Conservation (phyloP, 1,140 invertebrate genomes). For the Patella vulgata region DNA sequence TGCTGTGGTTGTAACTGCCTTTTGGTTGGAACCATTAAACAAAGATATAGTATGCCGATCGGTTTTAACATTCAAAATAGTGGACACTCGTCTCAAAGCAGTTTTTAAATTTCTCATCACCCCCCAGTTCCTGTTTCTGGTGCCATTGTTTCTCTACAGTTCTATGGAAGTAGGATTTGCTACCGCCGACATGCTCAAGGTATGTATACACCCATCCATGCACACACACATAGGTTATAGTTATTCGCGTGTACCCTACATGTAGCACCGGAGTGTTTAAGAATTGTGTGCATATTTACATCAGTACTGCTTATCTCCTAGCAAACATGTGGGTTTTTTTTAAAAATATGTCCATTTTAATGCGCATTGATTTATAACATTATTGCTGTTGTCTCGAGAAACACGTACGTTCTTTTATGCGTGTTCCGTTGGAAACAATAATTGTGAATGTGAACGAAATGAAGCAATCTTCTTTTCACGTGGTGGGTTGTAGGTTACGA, state of each 20-base stretch:
- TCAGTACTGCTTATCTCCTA: too few species aligned
- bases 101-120: slow-evolving; percentile 39
- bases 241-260: too few species aligned
- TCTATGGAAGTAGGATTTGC: slow-evolving; percentile 45
- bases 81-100: slow-evolving; percentile 37
- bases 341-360: background rate
- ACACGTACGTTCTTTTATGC: background rate
- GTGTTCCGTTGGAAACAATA: too few species aligned
- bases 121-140: slow-evolving; percentile 38
- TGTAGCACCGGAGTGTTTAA: too few species aligned
- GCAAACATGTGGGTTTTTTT: background rate
- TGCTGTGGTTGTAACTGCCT: slow-evolving; percentile 40
- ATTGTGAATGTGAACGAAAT: too few species aligned
- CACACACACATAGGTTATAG: too few species aligned
- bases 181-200: slow-evolving; percentile 48
- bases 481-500: too few species aligned
- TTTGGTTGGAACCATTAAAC: slow-evolving; percentile 47
- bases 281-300: too few species aligned
- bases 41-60: slow-evolving; percentile 11
- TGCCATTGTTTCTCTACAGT: slow-evolving; percentile 39
- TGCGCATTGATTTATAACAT: background rate
- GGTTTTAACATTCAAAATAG: slow-evolving; percentile 10
- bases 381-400: background rate
- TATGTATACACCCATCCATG: slow-evolving; percentile 11
- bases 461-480: too few species aligned